phyloP scores from a whole-genome alignment of 2,797 vertebrate species.

The Pristis pectinata region DNA sequence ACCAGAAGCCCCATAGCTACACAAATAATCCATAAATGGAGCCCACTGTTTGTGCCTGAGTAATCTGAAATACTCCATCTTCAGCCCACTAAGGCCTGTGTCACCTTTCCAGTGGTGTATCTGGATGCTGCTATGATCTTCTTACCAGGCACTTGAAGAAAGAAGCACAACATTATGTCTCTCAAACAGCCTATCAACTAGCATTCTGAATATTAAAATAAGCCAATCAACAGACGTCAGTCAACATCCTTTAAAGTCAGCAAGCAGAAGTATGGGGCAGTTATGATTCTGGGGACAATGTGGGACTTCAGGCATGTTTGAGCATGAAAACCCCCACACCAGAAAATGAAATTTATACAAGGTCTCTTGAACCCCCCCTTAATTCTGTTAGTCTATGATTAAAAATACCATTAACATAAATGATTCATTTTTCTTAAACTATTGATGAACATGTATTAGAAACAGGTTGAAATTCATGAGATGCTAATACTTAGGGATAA shows the following conservation, averaged over 20 bases:
- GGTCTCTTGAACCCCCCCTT: too few species aligned
- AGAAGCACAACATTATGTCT: neutral
- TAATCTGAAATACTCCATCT: neutral
- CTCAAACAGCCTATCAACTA: neutral
- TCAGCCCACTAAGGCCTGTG: neutral
- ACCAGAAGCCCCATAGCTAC: neutral
- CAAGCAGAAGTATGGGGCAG: neutral
- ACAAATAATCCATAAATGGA: neutral
- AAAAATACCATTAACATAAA: neutral
- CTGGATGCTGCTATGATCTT: neutral
- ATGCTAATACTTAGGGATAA: neutral
- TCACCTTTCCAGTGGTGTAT: neutral
- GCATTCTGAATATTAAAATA: neutral
- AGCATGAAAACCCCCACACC: neutral
- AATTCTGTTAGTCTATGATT: neutral
- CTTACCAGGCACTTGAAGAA: neutral
- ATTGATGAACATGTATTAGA: neutral
- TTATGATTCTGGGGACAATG: neutral
- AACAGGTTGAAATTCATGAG: neutral
- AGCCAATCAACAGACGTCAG: neutral
- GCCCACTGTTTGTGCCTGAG: too few species aligned
- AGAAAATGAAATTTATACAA: neutral
- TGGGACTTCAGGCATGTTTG: neutral
- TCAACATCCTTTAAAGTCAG: neutral
- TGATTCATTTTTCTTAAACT: neutral